phyloP scores from a whole-genome alignment of 2,888 invertebrate species.

The Chloromyia formosa region DNA sequence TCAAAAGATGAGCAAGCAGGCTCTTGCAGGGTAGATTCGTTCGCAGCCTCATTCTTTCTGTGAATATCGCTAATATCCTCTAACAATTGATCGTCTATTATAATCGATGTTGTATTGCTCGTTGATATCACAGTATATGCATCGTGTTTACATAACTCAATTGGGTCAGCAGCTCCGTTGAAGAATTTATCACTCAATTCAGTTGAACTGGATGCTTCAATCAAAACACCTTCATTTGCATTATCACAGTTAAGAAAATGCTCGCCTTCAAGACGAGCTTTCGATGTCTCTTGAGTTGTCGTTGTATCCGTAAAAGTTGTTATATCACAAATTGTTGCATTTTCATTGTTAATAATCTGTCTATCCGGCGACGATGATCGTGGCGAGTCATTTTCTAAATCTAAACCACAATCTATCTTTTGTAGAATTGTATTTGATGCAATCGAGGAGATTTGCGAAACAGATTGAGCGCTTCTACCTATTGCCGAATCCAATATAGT shows the following conservation, averaged over 20 bases:
- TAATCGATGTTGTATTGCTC: too few species aligned
- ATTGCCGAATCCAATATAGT: background rate
- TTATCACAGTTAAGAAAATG: slow-evolving; percentile 43
- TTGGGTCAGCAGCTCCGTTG: too few species aligned
- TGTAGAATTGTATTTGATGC: slow-evolving; percentile 43
- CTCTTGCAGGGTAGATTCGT: background rate
- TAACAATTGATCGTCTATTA: too few species aligned
- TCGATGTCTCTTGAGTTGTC: background rate
- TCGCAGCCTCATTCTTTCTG: background rate
- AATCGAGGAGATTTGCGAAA: slow-evolving; percentile 32
- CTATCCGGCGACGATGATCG: slow-evolving; percentile 12
- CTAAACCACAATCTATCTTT: slow-evolving; percentile 19
- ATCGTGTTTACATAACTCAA: too few species aligned
- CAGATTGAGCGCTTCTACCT: too few species aligned
- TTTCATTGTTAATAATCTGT: slow-evolving; percentile 39
- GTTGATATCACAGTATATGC: too few species aligned
- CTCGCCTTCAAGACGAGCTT: slow-evolving; percentile 14
- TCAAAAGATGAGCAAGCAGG: background rate
- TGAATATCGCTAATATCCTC: too few species aligned
- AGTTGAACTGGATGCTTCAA: too few species aligned
- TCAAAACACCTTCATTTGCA: slow-evolving; percentile 6
- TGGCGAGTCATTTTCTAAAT: too few species aligned
- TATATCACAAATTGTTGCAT: slow-evolving; percentile 39
- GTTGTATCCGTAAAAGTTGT: background rate
- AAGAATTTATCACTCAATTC: too few species aligned